Base-by-base conservation (phyloP, 2,113 vertebrate genomes). In the Xyrauchen texanus region DNA sequence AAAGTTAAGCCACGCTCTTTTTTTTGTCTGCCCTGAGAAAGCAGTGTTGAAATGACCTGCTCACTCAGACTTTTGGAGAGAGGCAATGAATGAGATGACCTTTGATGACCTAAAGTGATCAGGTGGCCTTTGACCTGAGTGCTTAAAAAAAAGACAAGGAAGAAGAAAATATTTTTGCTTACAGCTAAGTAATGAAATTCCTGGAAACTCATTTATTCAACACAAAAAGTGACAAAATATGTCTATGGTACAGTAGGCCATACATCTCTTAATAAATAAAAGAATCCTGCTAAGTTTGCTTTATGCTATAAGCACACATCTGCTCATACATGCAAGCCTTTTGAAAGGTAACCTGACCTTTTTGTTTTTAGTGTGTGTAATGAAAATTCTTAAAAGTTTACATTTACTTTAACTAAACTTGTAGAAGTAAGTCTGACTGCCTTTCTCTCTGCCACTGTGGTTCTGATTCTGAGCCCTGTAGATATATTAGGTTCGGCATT, bases 21-120 rank as follows among this genome's bases (percentile, higher is more conserved):
- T 61, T 80, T 15, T 80, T 12, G 13, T 74, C 78, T 73, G 34
- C 42, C 68, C 69, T 80, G 13, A 3, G 21, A 34, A 34, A 80
- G 69, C 78, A 57, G 61, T 65, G 61, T n/a, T 73, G 45, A 74
- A 80, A 72, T 61, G 69, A 80, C 62, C 63, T 60, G 78, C 78
- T 44, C 42, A 60, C 42, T 65, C 49, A 72, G 68, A 73, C 21
- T 15, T 70, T 78, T 62, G 21, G 21, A 45, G 57, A 78, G 67
- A 62, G 68, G 52, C 68, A 57, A 4, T 80, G 68, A 80, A 66
- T 12, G 53, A 11, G 12, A 57, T 58, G 21, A 34, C 21, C 21
- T 34, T 34, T 34, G 21, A 34, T 34, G 55, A 58, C 55, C 55
- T n/a, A n/a, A 58, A n/a, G 6, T 15, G 13, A 58, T 58, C 70